These are phyloP conservation scores for Mellilla xanthometata DNA, from an alignment of 2,888 invertebrate species.

Conservation along the genomic window DNA sequence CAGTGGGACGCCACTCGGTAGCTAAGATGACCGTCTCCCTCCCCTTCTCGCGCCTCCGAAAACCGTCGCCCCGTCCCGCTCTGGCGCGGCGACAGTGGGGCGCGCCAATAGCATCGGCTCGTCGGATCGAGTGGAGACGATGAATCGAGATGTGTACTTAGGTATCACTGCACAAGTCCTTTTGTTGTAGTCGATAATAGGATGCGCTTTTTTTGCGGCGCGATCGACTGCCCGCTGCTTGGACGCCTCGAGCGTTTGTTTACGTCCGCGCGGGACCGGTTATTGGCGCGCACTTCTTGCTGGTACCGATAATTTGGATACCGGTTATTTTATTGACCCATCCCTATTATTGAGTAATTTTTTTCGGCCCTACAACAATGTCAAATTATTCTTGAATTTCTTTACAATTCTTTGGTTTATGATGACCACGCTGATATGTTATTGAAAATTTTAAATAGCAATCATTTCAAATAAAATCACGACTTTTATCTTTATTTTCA, in stretches of 20 bases:
- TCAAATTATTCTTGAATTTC: too few species aligned
- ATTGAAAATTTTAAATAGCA: too few species aligned
- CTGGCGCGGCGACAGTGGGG: constrained; percentile 77
- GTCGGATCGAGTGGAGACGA: constrained; percentile 80
- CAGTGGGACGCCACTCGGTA: constrained; percentile 80
- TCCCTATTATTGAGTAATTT: not conserved
- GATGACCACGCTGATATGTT: too few species aligned
- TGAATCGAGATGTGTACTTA: constrained; percentile 83
- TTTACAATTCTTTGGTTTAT: too few species aligned
- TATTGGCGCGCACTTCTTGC: not conserved
- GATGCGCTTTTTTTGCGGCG: constrained; percentile 79
- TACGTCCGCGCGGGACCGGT: constrained; percentile 38
- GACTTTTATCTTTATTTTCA: too few species aligned
- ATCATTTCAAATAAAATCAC: too few species aligned
- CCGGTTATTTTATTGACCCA: not conserved
- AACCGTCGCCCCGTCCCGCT: constrained; percentile 58
- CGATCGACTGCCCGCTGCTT: constrained; percentile 64
- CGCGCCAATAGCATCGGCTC: constrained; percentile 81
- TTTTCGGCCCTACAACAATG: too few species aligned
- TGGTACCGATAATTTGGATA: not conserved
- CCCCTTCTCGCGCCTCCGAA: constrained; percentile 56
- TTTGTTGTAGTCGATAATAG: constrained; percentile 82
- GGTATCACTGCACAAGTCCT: constrained; percentile 82
- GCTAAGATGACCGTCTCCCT: constrained; percentile 81
- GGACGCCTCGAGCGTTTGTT: constrained; percentile 53